These are phyloP conservation scores for Acomys russatus DNA, from an alignment of 2,797 vertebrate species.

Conservation along the genomic window DNA sequence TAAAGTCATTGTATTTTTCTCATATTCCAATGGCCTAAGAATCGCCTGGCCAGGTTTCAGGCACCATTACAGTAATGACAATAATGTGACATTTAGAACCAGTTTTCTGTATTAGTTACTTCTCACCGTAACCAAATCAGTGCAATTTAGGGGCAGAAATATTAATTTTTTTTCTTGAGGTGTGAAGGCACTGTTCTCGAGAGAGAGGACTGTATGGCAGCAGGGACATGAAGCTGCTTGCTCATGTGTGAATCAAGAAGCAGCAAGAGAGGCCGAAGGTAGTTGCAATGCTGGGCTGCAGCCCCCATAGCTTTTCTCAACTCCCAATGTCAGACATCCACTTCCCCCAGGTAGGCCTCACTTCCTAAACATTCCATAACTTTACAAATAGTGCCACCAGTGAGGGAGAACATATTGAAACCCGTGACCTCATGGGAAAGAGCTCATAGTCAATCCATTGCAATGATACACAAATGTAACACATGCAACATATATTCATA, in stretches of 20 bases:
- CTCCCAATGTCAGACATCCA: not conserved
- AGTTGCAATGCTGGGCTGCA: not conserved
- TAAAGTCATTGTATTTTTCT: not conserved
- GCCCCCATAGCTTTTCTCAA: not conserved
- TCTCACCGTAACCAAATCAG: not conserved
- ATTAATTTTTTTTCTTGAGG: not conserved
- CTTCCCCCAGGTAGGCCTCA: not conserved
- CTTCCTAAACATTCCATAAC: not conserved
- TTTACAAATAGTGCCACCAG: not conserved
- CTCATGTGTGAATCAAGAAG: not conserved
- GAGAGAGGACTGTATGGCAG: not conserved
- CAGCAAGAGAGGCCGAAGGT: not conserved
- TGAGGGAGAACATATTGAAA: not conserved
- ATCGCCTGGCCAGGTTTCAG: not conserved
- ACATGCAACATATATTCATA: not conserved
- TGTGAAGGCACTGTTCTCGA: no score
- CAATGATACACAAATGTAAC: not conserved
- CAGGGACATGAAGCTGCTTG: not conserved
- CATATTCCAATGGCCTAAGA: not conserved
- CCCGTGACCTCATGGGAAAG: not conserved
- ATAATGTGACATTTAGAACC: no score
- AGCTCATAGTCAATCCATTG: not conserved
- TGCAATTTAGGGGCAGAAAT: not conserved
- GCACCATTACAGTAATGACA: not conserved
- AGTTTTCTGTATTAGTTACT: not conserved